A percentile compares a stretch with the other conserved stretches of the same genome.
These are phyloP conservation scores for Metopia argyrocephala DNA, from an alignment of 2,888 invertebrate species.

Conservation along the genomic window DNA sequence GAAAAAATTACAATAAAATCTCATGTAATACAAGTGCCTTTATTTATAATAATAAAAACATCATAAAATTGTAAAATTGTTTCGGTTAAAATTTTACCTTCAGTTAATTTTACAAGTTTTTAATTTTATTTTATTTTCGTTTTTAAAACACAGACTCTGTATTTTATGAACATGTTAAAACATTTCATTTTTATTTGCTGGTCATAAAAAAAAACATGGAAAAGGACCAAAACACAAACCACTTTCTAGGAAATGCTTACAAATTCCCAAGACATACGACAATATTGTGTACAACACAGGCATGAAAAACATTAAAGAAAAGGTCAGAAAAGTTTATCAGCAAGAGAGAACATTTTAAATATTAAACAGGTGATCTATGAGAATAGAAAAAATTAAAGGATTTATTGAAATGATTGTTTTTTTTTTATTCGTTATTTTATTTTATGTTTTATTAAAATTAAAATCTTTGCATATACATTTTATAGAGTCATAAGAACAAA, in stretches of 20 bases:
- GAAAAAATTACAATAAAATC: not conserved
- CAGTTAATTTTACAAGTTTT: conserved; percentile 15
- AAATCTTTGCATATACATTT: not conserved
- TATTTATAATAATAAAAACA: conserved; percentile 14
- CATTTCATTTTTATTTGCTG: conserved; percentile 12
- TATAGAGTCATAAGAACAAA: not conserved
- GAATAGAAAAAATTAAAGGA: too few species aligned
- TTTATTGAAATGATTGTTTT: too few species aligned
- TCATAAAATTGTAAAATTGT: not conserved
- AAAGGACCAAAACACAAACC: not conserved
- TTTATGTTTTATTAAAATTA: not conserved
- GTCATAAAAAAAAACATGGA: not conserved
- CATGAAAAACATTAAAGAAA: conserved; percentile 8
- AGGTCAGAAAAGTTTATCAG: conserved; percentile 15
- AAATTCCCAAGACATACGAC: not conserved
- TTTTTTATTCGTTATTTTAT: too few species aligned
- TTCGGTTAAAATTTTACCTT: conserved; percentile 10
- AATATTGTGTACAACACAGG: not conserved
- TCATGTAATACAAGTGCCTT: not conserved
- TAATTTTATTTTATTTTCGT: not conserved
- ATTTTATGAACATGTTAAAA: conserved; percentile 37
- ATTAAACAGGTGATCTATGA: not conserved
- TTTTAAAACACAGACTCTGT: not conserved
- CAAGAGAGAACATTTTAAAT: not conserved
- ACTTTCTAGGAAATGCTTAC: not conserved